Percentiles rank a stretch among this genome's conserved stretches.
Conservation (phyloP, 2,888 invertebrate species). For the Machimus atricapillus region DNA sequence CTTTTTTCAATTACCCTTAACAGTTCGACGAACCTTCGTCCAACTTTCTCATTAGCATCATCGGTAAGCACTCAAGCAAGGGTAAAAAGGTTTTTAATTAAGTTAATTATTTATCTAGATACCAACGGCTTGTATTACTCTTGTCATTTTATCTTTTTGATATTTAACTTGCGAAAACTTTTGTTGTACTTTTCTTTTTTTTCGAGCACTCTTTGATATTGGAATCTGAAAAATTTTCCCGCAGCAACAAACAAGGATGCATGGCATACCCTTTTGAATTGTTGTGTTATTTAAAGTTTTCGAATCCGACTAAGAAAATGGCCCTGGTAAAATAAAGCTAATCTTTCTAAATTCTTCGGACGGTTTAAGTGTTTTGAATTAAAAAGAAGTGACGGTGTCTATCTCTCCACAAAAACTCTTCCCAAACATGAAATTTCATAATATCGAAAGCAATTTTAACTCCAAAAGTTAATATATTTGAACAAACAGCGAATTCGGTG, state of each 20-base stretch:
- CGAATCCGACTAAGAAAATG: background rate
- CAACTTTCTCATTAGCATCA: background rate
- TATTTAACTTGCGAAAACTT: background rate
- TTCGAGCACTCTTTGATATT: background rate
- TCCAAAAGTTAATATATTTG: background rate
- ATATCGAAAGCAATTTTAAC: background rate
- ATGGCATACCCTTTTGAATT: background rate
- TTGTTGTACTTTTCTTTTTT: background rate
- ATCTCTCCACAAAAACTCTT: constrained; percentile 21
- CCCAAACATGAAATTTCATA: background rate
- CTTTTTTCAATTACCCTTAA: background rate
- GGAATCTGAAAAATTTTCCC: background rate
- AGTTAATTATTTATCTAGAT: background rate
- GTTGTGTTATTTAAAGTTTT: background rate
- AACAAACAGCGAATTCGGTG: constrained; percentile 49
- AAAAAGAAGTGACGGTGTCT: background rate
- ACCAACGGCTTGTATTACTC: background rate
- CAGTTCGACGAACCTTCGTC: background rate
- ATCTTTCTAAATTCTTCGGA: no score
- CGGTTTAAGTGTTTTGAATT: background rate
- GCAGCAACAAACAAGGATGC: background rate
- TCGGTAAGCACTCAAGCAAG: background rate
- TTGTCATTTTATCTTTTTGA: background rate
- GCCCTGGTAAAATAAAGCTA: background rate
- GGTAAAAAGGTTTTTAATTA: background rate